Conservation (phyloP, 2,797 vertebrate species). For the Rhinophrynus dorsalis region DNA sequence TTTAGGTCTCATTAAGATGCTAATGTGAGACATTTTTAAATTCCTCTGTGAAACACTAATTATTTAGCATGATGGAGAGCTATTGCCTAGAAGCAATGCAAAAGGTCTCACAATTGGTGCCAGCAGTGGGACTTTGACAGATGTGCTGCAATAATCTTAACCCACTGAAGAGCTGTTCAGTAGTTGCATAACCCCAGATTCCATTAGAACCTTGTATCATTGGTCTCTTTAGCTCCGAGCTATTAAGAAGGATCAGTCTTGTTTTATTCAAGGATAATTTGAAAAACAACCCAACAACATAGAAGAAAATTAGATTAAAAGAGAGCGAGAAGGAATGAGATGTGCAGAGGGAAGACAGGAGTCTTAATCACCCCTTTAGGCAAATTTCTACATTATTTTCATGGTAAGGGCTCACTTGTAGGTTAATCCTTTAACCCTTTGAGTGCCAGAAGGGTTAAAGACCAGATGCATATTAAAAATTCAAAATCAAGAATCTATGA, state of each 20-base stretch:
- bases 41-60: background rate
- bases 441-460: no score
- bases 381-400: no score
- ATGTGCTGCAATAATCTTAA: background rate
- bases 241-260: background rate
- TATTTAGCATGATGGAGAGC: slow-evolving; percentile 2
- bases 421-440: no score
- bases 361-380: no score
- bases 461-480: no score
- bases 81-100: slow-evolving; percentile 25
- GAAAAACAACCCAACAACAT: background rate
- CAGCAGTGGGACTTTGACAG: slow-evolving; percentile 18
- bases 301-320: background rate
- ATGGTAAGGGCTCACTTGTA: no score
- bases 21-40: slow-evolving; percentile 5
- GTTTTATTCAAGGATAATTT: background rate
- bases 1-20: background rate
- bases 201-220: background rate
- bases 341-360: background rate
- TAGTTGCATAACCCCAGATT: slow-evolving; percentile 10
- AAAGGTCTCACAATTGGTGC: slow-evolving; percentile 11
- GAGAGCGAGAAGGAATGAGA: background rate
- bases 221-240: background rate
- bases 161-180: background rate
- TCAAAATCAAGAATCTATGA: no score